Conservation (phyloP, 2,113 vertebrate genomes). For the Camelus bactrianus region DNA sequence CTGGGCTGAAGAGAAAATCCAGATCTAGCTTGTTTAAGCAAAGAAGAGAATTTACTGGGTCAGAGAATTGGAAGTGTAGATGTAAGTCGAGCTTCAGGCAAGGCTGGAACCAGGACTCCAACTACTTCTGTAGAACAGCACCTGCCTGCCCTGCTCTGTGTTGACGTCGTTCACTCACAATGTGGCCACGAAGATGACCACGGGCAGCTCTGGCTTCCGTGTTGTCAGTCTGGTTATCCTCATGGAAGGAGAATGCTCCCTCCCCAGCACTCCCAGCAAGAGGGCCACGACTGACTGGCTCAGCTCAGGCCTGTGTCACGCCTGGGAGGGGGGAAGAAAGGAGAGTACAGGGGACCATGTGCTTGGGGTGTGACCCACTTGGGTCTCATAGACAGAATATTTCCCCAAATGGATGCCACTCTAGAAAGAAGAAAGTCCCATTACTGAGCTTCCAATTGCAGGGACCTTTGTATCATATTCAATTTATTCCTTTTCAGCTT, state of each 20-base stretch:
- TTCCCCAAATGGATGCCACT: neutral
- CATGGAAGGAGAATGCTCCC: neutral
- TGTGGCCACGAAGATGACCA: neutral
- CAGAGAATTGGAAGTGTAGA: neutral
- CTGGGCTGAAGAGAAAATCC: neutral
- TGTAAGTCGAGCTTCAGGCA: neutral
- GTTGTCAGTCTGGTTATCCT: neutral
- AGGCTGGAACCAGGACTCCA: no score
- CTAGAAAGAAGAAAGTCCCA: neutral
- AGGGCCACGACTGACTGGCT: no score
- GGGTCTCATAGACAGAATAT: neutral
- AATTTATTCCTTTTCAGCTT: neutral
- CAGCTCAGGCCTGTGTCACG: neutral
- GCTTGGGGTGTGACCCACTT: neutral
- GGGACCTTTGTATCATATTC: neutral
- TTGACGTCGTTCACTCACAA: neutral
- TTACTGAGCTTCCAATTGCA: neutral
- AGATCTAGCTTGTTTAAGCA: neutral
- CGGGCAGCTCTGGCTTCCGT: neutral
- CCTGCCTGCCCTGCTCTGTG: neutral
- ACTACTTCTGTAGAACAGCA: fast-evolving
- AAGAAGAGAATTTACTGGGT: neutral
- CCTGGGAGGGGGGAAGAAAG: neutral
- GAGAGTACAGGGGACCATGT: neutral
- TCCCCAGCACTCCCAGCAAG: neutral